Evolutionary conservation across 2,113 vertebrate genomes (phyloP), one percentile per base, ranked within the genome.

Genomic region (Craseonycteris thonglongyai): DNA sequence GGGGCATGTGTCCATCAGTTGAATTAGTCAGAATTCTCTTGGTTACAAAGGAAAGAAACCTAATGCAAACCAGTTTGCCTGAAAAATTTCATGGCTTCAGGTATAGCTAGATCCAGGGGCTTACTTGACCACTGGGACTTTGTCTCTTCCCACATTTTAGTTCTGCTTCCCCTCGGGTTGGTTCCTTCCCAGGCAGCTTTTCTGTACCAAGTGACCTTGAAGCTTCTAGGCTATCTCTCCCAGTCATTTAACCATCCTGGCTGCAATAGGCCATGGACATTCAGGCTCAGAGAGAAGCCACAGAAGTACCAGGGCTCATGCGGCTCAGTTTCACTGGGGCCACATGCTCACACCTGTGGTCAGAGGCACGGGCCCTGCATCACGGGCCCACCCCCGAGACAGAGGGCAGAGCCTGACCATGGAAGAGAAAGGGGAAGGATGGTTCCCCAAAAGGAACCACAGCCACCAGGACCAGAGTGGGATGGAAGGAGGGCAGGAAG

Each of bases 331-430:
- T 56, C 12, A 4, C 75, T 4, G 6, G 14, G 79, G 40, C 19
- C 54, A 15, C 6, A 1, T 3, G 42, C 11, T 47, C 80, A 30
- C 19, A 61, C 54, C 74, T 33, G 15, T 18, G 16, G n/a, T 82
- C 68, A 22, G 26, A 71, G 71, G n/a, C 61, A 38, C 5, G 30
- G 30, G 38, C 61, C n/a, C 84, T 47, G 72, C 45, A 7, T 19
- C 19, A 6, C 0, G 7, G 2, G 42, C 28, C 54, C 51, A 5
- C 21, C 21, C 21, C 3, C 0, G 0, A 21, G 40, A 30, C 30
- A 24, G 56, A 56, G 21, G 30, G 19, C 33, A 18, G 65, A 51
- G 19, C 49, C 7, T 21, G 12, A 19, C 68, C 12, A 5, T 26
- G 18, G 45, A 54, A 24, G 30, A 21, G 49, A 49, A 13, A 38